A percentile compares a stretch with the other conserved stretches of the same genome.
Evolutionary conservation across 2,113 vertebrate species (phyloP).

Genomic region (Macquaria australasica): DNA sequence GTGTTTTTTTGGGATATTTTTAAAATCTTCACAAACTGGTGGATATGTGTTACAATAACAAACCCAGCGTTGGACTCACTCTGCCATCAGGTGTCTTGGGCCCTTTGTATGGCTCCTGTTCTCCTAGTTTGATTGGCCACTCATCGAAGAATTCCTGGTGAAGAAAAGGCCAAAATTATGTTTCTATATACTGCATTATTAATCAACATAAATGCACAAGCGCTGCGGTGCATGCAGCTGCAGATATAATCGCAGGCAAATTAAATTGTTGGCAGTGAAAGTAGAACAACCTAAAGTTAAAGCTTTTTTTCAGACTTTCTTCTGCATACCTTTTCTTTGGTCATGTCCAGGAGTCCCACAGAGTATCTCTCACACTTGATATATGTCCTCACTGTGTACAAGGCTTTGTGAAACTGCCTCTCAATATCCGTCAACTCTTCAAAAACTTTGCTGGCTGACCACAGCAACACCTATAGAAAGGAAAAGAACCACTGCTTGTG

Average conservation of each 20-base stretch:
- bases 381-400: conserved; percentile 91
- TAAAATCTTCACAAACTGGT: background rate
- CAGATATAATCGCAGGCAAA: background rate
- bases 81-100: conserved; percentile 96
- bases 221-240: background rate
- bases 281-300: background rate
- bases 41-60: background rate
- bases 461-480: conserved; percentile 87
- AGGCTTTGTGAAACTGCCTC: conserved; percentile 95
- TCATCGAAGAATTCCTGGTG: conserved; percentile 93
- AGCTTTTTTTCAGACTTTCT: background rate
- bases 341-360: conserved; percentile 94
- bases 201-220: background rate
- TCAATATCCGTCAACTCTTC: conserved; percentile 97
- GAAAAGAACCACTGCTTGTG: background rate
- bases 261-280: background rate
- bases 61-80: conserved; percentile 74
- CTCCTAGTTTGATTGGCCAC: conserved; percentile 93
- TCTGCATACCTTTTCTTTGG: conserved; percentile 91
- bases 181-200: background rate
- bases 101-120: conserved; percentile 92
- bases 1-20: background rate
- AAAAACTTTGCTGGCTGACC: conserved; percentile 95
- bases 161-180: conserved; percentile 4
- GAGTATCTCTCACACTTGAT: conserved; percentile 94